phyloP scores from a whole-genome alignment of 2,888 invertebrate species.

The Cylloceria caligata region DNA sequence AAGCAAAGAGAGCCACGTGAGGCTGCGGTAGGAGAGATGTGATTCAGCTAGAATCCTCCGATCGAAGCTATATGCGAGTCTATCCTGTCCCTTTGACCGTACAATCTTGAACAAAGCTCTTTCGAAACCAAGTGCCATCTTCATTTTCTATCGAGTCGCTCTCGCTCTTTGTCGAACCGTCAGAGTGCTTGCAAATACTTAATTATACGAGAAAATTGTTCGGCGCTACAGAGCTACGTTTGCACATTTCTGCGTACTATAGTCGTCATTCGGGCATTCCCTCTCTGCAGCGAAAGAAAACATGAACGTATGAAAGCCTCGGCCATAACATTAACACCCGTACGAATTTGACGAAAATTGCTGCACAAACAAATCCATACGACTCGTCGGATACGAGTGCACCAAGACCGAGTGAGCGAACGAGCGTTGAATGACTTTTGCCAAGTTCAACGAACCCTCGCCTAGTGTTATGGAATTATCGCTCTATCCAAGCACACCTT shows the following conservation, averaged over 20 bases:
- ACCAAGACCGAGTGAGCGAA: constrained; percentile 37
- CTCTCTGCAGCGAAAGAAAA: not conserved
- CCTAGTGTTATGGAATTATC: constrained; percentile 56
- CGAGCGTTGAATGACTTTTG: constrained; percentile 43
- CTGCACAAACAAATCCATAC: constrained; percentile 55
- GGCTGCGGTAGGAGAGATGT: not conserved
- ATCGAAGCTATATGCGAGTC: not conserved
- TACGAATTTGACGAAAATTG: constrained; percentile 59
- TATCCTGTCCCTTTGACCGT: not conserved
- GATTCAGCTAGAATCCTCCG: not conserved
- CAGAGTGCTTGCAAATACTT: constrained; percentile 21
- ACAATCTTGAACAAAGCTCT: not conserved
- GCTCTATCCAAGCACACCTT: not conserved
- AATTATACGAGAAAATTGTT: constrained; percentile 6
- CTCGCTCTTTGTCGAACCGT: not conserved
- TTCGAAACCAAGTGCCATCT: not conserved
- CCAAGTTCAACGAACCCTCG: constrained; percentile 60
- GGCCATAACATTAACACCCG: constrained; percentile 41
- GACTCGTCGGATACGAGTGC: constrained; percentile 32
- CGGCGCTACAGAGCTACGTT: constrained; percentile 25
- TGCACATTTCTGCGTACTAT: constrained; percentile 52
- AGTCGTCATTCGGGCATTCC: constrained; percentile 50
- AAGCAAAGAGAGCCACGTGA: not conserved
- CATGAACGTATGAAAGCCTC: not conserved
- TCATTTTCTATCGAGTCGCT: not conserved